A percentile compares a stretch with the other conserved stretches of the same genome.
These are phyloP conservation scores for Poecilia velifera DNA, from an alignment of 2,797 vertebrate species.

Conservation along the genomic window DNA sequence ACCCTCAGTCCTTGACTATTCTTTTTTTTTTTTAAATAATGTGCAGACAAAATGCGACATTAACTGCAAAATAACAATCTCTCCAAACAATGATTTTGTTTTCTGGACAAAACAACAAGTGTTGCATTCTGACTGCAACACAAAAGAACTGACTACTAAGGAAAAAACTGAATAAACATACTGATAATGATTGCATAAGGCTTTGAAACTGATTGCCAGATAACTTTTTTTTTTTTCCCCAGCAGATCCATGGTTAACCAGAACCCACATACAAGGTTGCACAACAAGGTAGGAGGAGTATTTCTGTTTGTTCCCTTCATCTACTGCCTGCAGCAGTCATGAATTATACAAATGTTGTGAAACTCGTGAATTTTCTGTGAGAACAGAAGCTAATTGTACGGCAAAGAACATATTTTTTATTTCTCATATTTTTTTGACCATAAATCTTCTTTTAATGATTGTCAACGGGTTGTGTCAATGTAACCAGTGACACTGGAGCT, in stretches of 20 bases:
- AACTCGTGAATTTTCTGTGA: constrained; percentile 8
- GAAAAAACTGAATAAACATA: neutral
- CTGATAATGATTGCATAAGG: constrained; percentile 18
- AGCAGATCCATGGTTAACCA: constrained; percentile 29
- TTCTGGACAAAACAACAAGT: neutral
- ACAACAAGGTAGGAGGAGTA: constrained; percentile 53
- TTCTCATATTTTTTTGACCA: constrained; percentile 2
- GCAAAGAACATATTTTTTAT: neutral
- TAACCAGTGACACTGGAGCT: constrained; percentile 22
- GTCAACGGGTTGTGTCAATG: constrained; percentile 36
- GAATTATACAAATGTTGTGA: constrained; percentile 24
- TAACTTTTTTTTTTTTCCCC: constrained; percentile 27
- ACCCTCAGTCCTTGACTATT: neutral
- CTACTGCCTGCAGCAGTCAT: constrained; percentile 42
- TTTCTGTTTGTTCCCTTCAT: constrained; percentile 49
- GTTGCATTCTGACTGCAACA: neutral
- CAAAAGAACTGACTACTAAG: neutral
- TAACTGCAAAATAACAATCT: neutral
- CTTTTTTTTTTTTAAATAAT: no score
- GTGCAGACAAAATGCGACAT: neutral
- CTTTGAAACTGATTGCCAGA: constrained; percentile 19
- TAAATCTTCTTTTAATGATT: constrained; percentile 27
- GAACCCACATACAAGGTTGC: constrained; percentile 52
- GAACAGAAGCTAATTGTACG: constrained; percentile 12
- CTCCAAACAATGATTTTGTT: neutral